These are phyloP conservation scores for Sceloporus undulatus DNA, from an alignment of 2,113 vertebrate genomes.

Conservation along the genomic window DNA sequence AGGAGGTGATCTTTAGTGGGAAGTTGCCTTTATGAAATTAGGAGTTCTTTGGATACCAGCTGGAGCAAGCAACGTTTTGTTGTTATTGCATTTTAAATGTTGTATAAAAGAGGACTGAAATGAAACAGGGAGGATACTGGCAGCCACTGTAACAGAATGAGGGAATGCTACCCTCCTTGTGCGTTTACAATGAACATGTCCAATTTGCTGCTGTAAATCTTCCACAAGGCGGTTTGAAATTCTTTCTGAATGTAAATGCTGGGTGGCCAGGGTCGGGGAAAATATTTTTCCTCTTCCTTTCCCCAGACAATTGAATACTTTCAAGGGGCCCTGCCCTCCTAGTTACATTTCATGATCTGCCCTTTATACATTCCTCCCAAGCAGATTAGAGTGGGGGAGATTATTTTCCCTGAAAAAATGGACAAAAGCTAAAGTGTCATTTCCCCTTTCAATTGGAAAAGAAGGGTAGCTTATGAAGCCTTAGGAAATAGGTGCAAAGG, in stretches of 20 bases:
- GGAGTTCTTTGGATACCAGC: conserved; percentile 54
- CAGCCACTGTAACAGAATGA: background rate
- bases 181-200: background rate
- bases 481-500: conserved; percentile 29
- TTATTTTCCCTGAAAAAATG: conserved; percentile 18
- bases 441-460: conserved; percentile 44
- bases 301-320: conserved; percentile 67
- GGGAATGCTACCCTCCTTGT: conserved; percentile 31
- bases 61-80: conserved; percentile 19
- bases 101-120: conserved; percentile 25
- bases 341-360: conserved; percentile 67
- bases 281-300: conserved; percentile 68
- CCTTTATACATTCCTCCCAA: conserved; percentile 59
- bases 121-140: background rate
- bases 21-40: conserved; percentile 2
- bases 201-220: conserved; percentile 63
- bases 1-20: background rate
- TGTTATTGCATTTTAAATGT: background rate
- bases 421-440: conserved; percentile 41
- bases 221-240: conserved; percentile 62
- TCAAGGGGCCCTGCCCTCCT: conserved; percentile 66
- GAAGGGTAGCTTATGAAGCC: conserved; percentile 29
- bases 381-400: conserved; percentile 55
- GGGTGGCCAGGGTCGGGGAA: conserved; percentile 69
- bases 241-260: conserved; percentile 66